phyloP scores from a whole-genome alignment of 2,113 vertebrate genomes.

The Dicerorhinus sumatrensis region DNA sequence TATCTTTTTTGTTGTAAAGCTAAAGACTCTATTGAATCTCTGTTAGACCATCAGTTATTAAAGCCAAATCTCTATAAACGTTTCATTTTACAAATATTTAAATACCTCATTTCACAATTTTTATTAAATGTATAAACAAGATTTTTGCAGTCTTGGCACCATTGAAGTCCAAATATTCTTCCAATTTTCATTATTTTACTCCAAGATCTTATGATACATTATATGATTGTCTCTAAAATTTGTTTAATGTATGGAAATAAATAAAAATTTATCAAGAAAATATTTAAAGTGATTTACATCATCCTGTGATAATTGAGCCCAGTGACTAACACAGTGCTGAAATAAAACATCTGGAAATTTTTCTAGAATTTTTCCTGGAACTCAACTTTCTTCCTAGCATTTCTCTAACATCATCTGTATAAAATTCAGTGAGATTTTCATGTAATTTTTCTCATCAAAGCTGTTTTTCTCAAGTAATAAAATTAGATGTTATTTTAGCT shows the following conservation, averaged over 20 bases:
- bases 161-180: not conserved
- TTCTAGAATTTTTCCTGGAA: not conserved
- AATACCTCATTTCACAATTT: not conserved
- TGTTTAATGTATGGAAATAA: not conserved
- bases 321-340: not conserved
- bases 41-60: not conserved
- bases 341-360: not conserved
- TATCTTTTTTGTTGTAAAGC: not conserved
- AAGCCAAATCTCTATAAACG: not conserved
- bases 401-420: not conserved
- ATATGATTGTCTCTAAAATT: not conserved
- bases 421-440: not conserved
- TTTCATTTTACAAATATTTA: not conserved
- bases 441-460: not conserved
- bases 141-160: not conserved
- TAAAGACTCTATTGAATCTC: not conserved
- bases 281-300: not conserved
- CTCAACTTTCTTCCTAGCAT: not conserved
- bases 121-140: not conserved
- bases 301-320: not conserved
- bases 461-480: not conserved
- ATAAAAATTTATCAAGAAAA: slow-evolving; percentile 3
- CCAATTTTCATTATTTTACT: slow-evolving; percentile 2
- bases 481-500: not conserved
- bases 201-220: not conserved